phyloP scores from a whole-genome alignment of 2,888 invertebrate genomes.

The Archips xylosteana region DNA sequence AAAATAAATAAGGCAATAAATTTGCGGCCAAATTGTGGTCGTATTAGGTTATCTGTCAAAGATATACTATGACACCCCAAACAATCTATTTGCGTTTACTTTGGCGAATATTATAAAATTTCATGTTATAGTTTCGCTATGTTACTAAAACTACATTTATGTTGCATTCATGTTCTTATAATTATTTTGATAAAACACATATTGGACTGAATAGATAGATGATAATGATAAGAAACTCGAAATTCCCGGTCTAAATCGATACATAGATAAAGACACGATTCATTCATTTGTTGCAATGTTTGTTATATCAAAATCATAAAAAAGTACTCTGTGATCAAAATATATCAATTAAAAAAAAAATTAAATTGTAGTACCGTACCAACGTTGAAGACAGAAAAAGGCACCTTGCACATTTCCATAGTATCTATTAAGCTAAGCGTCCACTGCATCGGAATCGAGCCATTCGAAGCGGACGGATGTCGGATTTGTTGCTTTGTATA shows the following conservation, averaged over 20 bases:
- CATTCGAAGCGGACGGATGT: no score
- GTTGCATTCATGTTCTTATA: slow-evolving; percentile 6
- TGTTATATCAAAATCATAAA: no score
- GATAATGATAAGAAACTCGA: slow-evolving; percentile 28
- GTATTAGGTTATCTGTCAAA: slow-evolving; percentile 62
- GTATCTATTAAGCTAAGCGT: no score
- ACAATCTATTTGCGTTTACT: slow-evolving; percentile 36
- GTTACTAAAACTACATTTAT: neutral
- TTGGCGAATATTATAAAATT: slow-evolving; percentile 10
- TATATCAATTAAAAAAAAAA: no score
- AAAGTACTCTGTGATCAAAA: no score
- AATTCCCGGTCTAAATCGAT: slow-evolving; percentile 44
- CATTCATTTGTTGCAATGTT: no score
- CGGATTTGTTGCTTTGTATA: no score
- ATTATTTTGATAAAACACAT: slow-evolving; percentile 46
- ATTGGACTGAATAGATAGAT: slow-evolving; percentile 2
- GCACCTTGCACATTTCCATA: no score
- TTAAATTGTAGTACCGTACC: no score
- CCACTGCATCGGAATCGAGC: no score
- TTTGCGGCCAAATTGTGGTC: slow-evolving; percentile 36
- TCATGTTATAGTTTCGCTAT: neutral
- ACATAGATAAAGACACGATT: neutral
- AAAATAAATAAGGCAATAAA: slow-evolving; percentile 28
- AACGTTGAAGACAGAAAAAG: no score
- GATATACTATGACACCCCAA: slow-evolving; percentile 48